Evolutionary conservation across 2,888 invertebrate species (phyloP), one percentile per base, ranked within the genome.

Genomic region (Petrolisthes manimaculis): DNA sequence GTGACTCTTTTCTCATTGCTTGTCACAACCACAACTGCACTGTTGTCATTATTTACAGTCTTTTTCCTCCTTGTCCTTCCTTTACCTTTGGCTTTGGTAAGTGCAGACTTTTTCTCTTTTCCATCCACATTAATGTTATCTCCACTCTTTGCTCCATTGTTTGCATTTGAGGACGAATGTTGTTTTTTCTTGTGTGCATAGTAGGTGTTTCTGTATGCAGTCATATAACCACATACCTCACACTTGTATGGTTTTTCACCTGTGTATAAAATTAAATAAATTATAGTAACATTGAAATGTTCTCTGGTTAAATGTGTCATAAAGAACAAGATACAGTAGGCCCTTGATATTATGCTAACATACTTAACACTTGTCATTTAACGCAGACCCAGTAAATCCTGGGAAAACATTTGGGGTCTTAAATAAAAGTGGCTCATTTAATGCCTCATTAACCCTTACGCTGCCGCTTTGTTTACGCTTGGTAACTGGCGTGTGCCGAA

Each of bases 191-290:
- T 84, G 54, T 88, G 88, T 9, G 84, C 84, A 81, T 88, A 88
- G 61, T 80, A 84, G 37, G 88, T 88, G 77, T 88, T 81, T 54
- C 77, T 88, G 61, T 88, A 88, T 4, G 88, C 80, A 53, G 84
- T 88, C 18, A 84, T 84, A 84, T 88, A 88, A 8, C 88, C 88
- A 77, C 88, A 88, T 5, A 84, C 55, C 18, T 81, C 81, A 84
- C 88, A 88, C 61, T 84, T 54, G 67, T 56, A 88, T 54, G 88
- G 88, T 54, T 88, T 88, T 55, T 88, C 88, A 75, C 88, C 88
- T 88, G 81, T 24, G 18, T 12, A 54, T 12, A 84, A 51, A 74
- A 78, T 4, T n/a, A 18, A 18, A 79, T 3, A 53, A 78, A 21
- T 81, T 81, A 61, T 12, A 24, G 51, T 56, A n/a, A n/a, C 14